Evolutionary conservation across 2,113 vertebrate species (phyloP).

Genomic region (Rhadina sibilatrix): DNA sequence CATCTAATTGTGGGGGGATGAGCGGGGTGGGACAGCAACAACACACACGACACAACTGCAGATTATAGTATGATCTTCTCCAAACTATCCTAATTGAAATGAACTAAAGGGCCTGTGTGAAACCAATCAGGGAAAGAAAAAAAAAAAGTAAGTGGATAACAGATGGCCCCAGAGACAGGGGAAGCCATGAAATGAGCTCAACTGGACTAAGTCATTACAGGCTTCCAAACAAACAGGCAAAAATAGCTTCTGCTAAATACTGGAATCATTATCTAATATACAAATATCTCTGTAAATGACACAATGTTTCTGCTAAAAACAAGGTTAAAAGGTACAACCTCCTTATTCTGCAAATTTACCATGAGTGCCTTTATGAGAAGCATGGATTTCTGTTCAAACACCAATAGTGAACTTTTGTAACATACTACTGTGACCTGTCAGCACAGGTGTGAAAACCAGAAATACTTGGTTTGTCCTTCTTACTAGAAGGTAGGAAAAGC

Average conservation of each 20-base stretch:
- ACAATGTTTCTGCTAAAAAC: neutral
- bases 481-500: neutral
- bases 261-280: neutral
- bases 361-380: neutral
- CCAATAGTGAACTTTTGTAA: neutral
- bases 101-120: neutral
- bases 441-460: neutral
- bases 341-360: neutral
- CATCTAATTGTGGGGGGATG: neutral
- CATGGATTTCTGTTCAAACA: neutral
- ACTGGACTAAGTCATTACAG: slow-evolving; percentile 4
- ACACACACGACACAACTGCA: neutral
- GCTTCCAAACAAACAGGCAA: neutral
- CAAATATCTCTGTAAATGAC: neutral
- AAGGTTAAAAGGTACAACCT: neutral
- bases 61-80: neutral
- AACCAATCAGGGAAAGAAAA: neutral
- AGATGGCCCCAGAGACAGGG: slow-evolving; percentile 27
- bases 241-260: neutral
- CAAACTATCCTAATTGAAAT: neutral
- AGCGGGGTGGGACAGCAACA: neutral
- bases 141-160: neutral
- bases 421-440: neutral
- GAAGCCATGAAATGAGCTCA: slow-evolving; percentile 30
- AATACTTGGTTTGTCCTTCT: neutral